phyloP scores from a whole-genome alignment of 2,888 invertebrate species.

The Uropetala carovei region DNA sequence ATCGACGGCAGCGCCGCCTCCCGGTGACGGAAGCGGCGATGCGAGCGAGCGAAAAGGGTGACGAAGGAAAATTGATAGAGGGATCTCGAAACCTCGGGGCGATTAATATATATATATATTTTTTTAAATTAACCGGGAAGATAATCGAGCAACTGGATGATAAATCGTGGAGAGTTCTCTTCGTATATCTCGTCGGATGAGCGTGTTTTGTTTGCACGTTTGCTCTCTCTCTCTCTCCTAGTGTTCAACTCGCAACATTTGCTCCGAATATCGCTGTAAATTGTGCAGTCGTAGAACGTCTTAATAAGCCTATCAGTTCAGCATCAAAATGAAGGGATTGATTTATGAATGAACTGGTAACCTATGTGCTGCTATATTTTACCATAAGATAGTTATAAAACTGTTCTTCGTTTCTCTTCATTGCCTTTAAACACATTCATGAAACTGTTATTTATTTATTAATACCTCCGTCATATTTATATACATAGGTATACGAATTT shows the following conservation, averaged over 20 bases:
- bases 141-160: background rate
- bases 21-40: background rate
- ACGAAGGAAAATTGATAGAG: background rate
- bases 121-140: background rate
- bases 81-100: background rate
- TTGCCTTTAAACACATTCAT: too few relatives aligned
- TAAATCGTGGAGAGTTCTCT: background rate
- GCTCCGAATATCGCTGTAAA: background rate
- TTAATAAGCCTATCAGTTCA: background rate
- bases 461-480: too few relatives aligned
- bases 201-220: conserved; percentile 13
- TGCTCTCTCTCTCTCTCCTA: background rate
- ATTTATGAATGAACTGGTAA: too few relatives aligned
- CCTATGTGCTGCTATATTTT: too few relatives aligned
- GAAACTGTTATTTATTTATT: too few relatives aligned
- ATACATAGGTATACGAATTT: too few relatives aligned
- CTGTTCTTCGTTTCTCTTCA: too few relatives aligned
- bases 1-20: background rate
- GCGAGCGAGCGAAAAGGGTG: background rate
- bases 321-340: too few relatives aligned
- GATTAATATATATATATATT: background rate
- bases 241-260: too few relatives aligned
- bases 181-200: background rate
- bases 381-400: too few relatives aligned
- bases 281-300: background rate